Conservation (phyloP, 2,797 vertebrate genomes). For the Dermochelys coriacea region DNA sequence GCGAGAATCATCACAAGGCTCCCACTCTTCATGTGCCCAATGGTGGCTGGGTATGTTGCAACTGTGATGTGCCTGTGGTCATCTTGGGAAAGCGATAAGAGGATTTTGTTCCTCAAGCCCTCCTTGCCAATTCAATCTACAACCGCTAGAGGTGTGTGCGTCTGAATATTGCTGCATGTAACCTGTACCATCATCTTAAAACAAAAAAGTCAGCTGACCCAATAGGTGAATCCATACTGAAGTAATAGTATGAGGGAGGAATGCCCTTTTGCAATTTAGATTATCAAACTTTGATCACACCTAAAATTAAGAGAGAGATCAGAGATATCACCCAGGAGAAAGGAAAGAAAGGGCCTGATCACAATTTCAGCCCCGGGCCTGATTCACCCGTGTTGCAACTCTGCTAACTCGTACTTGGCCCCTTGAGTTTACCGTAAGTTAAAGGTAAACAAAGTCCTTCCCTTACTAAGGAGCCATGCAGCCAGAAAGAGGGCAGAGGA, state of each 20-base stretch:
- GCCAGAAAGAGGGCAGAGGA: background rate
- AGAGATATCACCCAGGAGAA: background rate
- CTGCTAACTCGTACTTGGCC: background rate
- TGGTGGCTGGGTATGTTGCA: background rate
- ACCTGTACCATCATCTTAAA: background rate
- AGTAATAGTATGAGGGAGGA: background rate
- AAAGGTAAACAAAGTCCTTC: background rate
- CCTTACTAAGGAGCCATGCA: background rate
- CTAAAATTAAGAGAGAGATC: background rate
- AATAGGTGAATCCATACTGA: background rate
- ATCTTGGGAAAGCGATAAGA: background rate
- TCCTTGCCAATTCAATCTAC: background rate
- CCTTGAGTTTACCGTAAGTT: background rate
- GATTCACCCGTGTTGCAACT: background rate
- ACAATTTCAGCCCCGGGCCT: background rate
- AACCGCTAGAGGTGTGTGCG: accelerated
- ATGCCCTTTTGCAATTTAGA: background rate
- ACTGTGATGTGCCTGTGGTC: accelerated
- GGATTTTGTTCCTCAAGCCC: background rate
- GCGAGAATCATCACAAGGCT: background rate
- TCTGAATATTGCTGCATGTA: background rate
- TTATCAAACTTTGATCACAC: background rate
- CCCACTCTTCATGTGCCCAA: background rate
- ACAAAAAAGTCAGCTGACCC: background rate
- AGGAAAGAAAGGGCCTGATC: background rate